These are phyloP conservation scores for Standfussiana lucernea DNA, from an alignment of 2,888 invertebrate species.

Conservation along the genomic window DNA sequence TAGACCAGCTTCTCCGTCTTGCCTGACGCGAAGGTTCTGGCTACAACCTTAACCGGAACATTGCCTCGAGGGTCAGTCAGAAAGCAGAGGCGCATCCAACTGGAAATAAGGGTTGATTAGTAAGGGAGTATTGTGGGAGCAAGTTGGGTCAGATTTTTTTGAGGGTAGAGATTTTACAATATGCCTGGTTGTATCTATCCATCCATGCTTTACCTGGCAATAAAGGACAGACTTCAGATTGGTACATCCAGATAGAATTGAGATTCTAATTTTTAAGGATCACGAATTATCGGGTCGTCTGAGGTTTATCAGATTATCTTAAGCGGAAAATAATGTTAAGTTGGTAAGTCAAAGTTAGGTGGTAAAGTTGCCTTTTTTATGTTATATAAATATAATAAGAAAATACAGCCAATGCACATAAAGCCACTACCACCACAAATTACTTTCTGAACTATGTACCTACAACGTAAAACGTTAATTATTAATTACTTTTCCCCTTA, in stretches of 20 bases:
- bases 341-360: neutral
- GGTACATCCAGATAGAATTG: neutral
- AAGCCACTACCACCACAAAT: neutral
- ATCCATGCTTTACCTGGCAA: neutral
- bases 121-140: neutral
- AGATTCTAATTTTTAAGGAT: neutral
- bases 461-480: too few species aligned
- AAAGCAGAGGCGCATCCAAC: slow-evolving; percentile 99
- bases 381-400: neutral
- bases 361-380: neutral
- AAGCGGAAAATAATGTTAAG: neutral
- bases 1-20: slow-evolving; percentile 99
- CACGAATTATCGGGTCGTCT: neutral
- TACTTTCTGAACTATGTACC: neutral
- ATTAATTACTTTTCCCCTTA: too few species aligned
- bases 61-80: slow-evolving; percentile 98
- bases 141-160: neutral
- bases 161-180: neutral
- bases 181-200: neutral
- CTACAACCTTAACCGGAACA: slow-evolving; percentile 99
- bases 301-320: neutral
- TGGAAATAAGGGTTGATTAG: slow-evolving; percentile 86
- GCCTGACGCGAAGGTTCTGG: slow-evolving; percentile 99
- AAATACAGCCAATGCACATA: neutral
- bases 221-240: neutral